phyloP scores from a whole-genome alignment of 2,888 invertebrate genomes.

The Dicycla oo region DNA sequence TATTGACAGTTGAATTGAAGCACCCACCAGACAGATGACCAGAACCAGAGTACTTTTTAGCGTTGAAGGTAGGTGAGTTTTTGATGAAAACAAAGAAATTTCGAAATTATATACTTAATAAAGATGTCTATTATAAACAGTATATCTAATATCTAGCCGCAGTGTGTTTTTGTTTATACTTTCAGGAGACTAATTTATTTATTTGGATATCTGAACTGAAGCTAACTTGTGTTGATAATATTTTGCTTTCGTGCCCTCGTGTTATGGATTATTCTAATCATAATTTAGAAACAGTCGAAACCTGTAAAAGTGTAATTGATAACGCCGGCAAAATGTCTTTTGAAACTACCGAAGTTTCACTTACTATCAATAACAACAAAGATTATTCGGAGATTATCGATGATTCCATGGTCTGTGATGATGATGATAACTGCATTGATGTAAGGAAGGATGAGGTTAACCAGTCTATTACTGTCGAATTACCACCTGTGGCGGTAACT shows the following conservation, averaged over 20 bases:
- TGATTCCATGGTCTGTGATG: not conserved
- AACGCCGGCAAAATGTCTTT: constrained; percentile 6
- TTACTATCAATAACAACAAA: not conserved
- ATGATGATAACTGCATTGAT: not conserved
- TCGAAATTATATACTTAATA: too few relatives aligned
- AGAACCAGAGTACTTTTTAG: too few relatives aligned
- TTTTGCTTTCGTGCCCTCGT: not conserved
- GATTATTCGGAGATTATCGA: not conserved
- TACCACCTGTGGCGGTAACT: not conserved
- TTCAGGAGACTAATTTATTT: not conserved
- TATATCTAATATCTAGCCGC: too few relatives aligned
- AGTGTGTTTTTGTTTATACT: not conserved
- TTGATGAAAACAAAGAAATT: too few relatives aligned
- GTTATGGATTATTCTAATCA: not conserved
- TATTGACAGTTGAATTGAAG: too few relatives aligned
- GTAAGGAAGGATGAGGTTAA: not conserved
- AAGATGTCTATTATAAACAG: too few relatives aligned
- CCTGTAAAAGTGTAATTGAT: too few relatives aligned
- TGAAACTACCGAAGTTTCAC: not conserved
- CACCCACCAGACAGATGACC: too few relatives aligned
- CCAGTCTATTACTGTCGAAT: not conserved
- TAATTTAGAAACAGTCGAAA: not conserved
- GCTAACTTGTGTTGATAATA: not conserved
- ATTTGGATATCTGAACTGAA: not conserved
- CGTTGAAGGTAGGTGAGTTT: too few relatives aligned